A percentile compares a stretch with the other conserved stretches of the same genome.
phyloP scores from a whole-genome alignment of 2,888 invertebrate genomes.

The Drosophila monieri region DNA sequence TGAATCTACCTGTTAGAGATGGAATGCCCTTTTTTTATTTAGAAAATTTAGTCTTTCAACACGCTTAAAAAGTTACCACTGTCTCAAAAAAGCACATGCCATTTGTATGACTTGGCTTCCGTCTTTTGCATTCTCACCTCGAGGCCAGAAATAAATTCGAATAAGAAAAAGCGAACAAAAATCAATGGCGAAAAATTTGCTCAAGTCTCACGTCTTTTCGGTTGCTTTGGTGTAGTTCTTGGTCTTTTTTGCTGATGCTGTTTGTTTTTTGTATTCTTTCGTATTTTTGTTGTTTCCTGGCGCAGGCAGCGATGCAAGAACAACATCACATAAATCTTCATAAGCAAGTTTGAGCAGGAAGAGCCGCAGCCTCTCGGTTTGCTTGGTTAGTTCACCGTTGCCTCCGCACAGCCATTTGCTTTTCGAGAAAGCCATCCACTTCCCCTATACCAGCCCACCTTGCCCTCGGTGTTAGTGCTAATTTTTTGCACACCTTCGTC shows the following conservation, averaged over 20 bases:
- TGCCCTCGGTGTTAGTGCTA: conserved; percentile 40
- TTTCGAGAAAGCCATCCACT: conserved; percentile 22
- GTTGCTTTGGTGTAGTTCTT: conserved; percentile 28
- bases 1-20: not conserved
- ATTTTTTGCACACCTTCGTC: conserved; percentile 67
- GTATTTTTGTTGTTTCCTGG: conserved; percentile 51
- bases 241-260: conserved; percentile 21
- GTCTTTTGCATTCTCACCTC: conserved; percentile 24
- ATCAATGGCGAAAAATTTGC: conserved; percentile 46
- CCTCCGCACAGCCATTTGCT: conserved; percentile 61
- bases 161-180: conserved; percentile 18
- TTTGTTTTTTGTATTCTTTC: conserved; percentile 3
- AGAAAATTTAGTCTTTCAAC: not conserved
- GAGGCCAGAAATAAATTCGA: conserved; percentile 19
- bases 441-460: not conserved
- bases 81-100: conserved; percentile 17
- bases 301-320: conserved; percentile 56
- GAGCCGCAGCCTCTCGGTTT: conserved; percentile 47
- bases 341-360: conserved; percentile 64
- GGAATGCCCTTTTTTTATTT: not conserved
- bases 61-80: not conserved
- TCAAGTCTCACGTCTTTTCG: conserved; percentile 62
- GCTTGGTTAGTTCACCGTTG: conserved; percentile 59
- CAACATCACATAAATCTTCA: conserved; percentile 69
- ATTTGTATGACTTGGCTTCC: conserved; percentile 23